Evolutionary conservation across 2,797 vertebrate genomes (phyloP).

Genomic region (Gymnopithys bicolor): DNA sequence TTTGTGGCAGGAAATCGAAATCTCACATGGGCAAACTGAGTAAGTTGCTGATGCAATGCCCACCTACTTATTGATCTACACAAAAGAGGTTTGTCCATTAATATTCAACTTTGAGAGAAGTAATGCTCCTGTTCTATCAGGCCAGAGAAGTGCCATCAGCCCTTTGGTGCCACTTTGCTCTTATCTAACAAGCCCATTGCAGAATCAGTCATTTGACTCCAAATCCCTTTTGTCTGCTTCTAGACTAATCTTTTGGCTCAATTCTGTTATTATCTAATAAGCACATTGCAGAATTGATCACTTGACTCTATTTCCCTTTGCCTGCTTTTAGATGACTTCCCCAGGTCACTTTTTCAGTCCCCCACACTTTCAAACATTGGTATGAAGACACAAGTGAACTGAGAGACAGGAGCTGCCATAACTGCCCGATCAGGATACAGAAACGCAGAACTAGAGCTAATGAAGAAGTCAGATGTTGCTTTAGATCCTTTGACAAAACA

Average conservation of each 20-base stretch:
- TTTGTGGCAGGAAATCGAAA: background rate
- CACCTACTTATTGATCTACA: constrained; percentile 9
- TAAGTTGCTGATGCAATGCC: background rate
- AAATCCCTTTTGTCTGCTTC: background rate
- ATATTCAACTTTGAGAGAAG: background rate
- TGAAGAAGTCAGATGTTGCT: background rate
- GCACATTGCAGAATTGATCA: background rate
- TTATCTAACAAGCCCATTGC: background rate
- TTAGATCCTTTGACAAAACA: background rate
- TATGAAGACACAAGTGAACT: background rate
- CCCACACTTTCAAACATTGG: background rate
- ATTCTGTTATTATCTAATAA: background rate
- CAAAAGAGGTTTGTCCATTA: background rate
- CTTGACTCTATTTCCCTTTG: background rate
- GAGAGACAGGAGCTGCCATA: background rate
- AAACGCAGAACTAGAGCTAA: background rate
- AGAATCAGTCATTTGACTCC: background rate
- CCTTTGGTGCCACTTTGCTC: background rate
- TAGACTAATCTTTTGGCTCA: background rate
- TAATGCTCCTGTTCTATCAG: background rate
- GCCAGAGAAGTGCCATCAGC: background rate
- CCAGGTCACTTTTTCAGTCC: background rate
- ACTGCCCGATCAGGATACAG: background rate
- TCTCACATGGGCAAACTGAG: background rate
- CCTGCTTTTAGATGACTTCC: background rate